phyloP scores from a whole-genome alignment of 2,888 invertebrate species.

The Drosophila kanekoi region DNA sequence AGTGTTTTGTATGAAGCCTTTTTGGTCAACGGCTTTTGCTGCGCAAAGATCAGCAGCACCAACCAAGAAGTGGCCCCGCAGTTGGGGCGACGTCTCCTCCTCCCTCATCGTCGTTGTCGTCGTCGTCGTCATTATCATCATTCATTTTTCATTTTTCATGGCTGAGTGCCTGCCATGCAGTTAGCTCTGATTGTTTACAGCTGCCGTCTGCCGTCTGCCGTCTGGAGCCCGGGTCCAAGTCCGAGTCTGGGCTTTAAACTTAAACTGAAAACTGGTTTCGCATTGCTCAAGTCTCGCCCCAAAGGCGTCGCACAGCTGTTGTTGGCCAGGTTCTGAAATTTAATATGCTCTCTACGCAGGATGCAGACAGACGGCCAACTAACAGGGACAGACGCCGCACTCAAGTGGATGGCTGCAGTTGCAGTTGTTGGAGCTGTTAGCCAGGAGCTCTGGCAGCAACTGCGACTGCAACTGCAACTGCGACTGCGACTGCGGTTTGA shows the following conservation, averaged over 20 bases:
- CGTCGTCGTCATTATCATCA: constrained; percentile 73
- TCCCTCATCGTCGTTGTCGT: constrained; percentile 14
- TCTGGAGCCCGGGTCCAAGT: constrained; percentile 16
- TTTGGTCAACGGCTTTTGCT: constrained; percentile 73
- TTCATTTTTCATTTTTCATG: constrained; percentile 75
- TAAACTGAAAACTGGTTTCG: constrained; percentile 51
- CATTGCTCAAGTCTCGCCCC: constrained; percentile 37
- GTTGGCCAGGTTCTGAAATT: constrained; percentile 71
- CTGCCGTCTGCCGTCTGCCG: constrained; percentile 72
- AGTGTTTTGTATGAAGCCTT: constrained; percentile 57
- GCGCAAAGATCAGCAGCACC: constrained; percentile 46
- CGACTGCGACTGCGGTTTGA: constrained; percentile 63
- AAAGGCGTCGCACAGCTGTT: constrained; percentile 69
- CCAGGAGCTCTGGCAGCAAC: constrained; percentile 30
- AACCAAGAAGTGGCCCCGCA: constrained; percentile 21
- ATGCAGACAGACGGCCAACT: constrained; percentile 55
- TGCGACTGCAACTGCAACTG: constrained; percentile 39
- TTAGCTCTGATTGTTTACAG: constrained; percentile 80
- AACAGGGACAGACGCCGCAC: constrained; percentile 35
- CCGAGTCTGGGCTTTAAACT: constrained; percentile 35
- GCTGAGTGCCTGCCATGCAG: constrained; percentile 80
- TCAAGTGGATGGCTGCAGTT: constrained; percentile 32
- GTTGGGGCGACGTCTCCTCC: constrained; percentile 27
- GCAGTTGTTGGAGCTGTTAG: constrained; percentile 27
- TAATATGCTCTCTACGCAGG: constrained; percentile 76